A percentile compares a stretch with the other conserved stretches of the same genome.
phyloP scores from a whole-genome alignment of 2,888 invertebrate genomes.

The Chaetoderma sp. region DNA sequence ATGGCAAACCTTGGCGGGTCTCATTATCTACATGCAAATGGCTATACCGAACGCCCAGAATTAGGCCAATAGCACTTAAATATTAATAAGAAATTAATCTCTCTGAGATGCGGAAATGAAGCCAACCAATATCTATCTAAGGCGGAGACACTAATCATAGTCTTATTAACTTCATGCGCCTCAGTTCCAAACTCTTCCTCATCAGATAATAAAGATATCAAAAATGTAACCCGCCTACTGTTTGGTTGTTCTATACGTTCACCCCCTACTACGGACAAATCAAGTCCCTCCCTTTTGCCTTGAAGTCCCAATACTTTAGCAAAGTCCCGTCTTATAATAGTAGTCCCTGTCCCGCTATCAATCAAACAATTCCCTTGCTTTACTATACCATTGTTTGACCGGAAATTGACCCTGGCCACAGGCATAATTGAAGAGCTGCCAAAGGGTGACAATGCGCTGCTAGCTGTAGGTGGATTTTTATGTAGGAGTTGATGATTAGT shows the following conservation, averaged over 20 bases:
- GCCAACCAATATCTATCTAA: conserved; percentile 9
- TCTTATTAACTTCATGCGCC: conserved; percentile 1
- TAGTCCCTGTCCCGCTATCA: conserved; percentile 11
- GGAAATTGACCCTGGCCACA: conserved; percentile 4
- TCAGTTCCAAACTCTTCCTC: neutral
- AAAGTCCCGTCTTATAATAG: conserved; percentile 13
- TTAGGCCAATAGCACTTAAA: conserved; percentile 8
- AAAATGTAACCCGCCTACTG: neutral
- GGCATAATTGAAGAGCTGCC: conserved; percentile 7
- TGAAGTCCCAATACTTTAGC: conserved; percentile 9
- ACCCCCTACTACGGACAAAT: neutral
- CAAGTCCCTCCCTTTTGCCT: conserved; percentile 3
- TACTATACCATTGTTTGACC: conserved; percentile 2
- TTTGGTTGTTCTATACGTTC: neutral
- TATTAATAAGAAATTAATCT: neutral
- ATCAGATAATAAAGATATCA: neutral
- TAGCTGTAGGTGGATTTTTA: conserved; percentile 1
- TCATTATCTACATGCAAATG: conserved; percentile 14
- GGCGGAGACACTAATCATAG: conserved; percentile 6
- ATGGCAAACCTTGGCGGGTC: conserved; percentile 10
- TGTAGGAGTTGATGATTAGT: conserved; percentile 12
- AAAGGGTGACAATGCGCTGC: neutral
- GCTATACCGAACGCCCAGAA: conserved; percentile 19
- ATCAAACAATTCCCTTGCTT: conserved; percentile 10
- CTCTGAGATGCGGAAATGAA: neutral